phyloP scores from a whole-genome alignment of 2,113 vertebrate species.

The Trinectes maculatus region DNA sequence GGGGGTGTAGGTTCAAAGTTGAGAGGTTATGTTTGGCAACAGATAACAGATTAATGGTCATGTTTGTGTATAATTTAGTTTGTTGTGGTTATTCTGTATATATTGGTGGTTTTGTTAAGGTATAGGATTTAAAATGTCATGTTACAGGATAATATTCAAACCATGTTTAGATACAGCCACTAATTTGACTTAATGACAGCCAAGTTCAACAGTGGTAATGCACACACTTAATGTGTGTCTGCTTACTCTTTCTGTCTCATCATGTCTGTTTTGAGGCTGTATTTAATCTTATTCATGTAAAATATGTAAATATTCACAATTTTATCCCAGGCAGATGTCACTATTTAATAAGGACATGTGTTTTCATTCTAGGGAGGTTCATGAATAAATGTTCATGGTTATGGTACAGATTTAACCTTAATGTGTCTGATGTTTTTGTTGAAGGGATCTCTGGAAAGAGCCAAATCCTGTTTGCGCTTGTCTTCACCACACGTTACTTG shows the following conservation, averaged over 20 bases:
- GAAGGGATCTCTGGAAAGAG: slow-evolving; percentile 99
- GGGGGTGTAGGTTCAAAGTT: neutral
- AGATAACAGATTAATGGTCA: neutral
- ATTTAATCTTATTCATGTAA: too few species aligned
- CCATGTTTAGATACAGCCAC: neutral
- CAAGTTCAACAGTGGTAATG: too few species aligned
- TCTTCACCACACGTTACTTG: slow-evolving; percentile 98
- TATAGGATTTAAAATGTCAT: neutral
- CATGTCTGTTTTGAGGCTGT: too few species aligned
- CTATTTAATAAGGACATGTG: slow-evolving; percentile 23
- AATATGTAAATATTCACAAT: neutral
- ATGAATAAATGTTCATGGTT: neutral
- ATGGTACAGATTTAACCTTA: neutral
- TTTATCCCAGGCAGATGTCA: slow-evolving; percentile 62
- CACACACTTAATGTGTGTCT: too few species aligned
- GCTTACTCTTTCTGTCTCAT: too few species aligned
- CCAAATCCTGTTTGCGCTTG: slow-evolving; percentile 97
- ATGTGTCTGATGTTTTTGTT: slow-evolving; percentile 14
- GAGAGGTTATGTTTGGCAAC: neutral
- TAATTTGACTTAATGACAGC: too few species aligned
- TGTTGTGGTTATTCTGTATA: neutral
- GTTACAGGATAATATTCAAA: neutral
- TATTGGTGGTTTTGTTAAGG: neutral
- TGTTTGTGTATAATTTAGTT: neutral
- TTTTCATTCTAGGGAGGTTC: neutral